phyloP scores from a whole-genome alignment of 2,888 invertebrate species.

The Acanthopleura granulata region DNA sequence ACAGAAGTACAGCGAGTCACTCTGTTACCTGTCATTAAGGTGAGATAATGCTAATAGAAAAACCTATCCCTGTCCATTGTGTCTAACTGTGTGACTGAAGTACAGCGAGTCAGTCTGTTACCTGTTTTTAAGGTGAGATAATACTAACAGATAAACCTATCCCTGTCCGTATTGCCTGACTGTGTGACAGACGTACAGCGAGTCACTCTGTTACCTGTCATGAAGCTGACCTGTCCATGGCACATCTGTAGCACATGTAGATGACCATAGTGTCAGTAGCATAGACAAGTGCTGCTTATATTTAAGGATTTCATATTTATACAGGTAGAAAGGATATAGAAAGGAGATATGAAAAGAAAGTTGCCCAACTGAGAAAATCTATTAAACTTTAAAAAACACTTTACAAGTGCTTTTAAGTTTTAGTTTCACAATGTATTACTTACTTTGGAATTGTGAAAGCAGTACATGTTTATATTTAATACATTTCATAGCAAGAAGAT shows the following conservation, averaged over 20 bases:
- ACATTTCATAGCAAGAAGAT: too few species aligned
- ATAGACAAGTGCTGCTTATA: too few species aligned
- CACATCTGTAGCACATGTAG: background rate
- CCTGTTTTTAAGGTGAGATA: conserved; percentile 50
- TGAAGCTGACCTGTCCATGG: conserved; percentile 42
- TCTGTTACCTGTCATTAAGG: conserved; percentile 51
- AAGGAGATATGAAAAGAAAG: too few species aligned
- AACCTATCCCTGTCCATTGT: conserved; percentile 39
- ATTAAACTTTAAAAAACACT: too few species aligned
- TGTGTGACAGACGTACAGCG: conserved; percentile 49
- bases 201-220: conserved; percentile 46
- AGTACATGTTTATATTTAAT: too few species aligned
- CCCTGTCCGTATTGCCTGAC: conserved; percentile 47
- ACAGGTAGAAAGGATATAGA: too few species aligned
- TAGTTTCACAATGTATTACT: too few species aligned
- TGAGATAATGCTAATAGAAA: conserved; percentile 21
- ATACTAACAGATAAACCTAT: background rate
- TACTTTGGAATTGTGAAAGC: too few species aligned
- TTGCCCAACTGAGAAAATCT: too few species aligned
- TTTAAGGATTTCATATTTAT: too few species aligned
- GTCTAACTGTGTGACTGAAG: conserved; percentile 47
- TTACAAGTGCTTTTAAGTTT: too few species aligned
- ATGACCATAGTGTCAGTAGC: too few species aligned
- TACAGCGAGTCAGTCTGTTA: conserved; percentile 48
- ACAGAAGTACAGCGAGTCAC: conserved; percentile 49